Evolutionary conservation across 2,113 vertebrate species (phyloP).

Genomic region (Otocyon megalotis): DNA sequence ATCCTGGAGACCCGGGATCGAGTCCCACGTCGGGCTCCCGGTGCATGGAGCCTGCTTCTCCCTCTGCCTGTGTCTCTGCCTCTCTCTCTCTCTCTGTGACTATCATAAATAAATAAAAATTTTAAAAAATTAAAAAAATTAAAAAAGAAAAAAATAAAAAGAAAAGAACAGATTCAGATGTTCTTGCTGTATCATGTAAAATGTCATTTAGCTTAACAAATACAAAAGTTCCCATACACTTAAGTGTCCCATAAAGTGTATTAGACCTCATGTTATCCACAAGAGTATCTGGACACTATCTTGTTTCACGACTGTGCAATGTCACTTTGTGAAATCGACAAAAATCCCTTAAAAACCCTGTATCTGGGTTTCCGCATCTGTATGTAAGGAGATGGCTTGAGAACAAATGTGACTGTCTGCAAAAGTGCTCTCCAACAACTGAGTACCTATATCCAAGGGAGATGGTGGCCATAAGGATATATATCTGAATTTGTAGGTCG

Average conservation of each 20-base stretch:
- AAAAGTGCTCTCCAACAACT: background rate
- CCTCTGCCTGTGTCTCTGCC: no score
- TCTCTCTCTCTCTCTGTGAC: no score
- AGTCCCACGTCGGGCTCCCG: no score
- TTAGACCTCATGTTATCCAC: background rate
- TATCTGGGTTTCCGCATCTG: background rate
- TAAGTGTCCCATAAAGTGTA: background rate
- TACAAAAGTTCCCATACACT: background rate
- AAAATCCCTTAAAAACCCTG: background rate
- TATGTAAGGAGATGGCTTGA: background rate
- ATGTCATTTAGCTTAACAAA: constrained; percentile 1
- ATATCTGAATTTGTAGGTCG: background rate
- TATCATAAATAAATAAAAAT: no score
- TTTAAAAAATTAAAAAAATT: no score
- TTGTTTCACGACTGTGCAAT: background rate
- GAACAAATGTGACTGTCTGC: background rate
- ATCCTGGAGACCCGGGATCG: no score
- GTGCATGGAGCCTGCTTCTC: no score
- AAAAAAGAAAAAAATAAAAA: no score
- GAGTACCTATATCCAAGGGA: background rate
- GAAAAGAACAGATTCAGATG: background rate
- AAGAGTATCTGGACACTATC: background rate
- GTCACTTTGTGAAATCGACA: background rate
- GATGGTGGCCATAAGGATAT: background rate
- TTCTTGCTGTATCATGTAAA: background rate